Base-by-base conservation (phyloP, 2,113 vertebrate species). In the Sinocyclocheilus maitianheensis region DNA sequence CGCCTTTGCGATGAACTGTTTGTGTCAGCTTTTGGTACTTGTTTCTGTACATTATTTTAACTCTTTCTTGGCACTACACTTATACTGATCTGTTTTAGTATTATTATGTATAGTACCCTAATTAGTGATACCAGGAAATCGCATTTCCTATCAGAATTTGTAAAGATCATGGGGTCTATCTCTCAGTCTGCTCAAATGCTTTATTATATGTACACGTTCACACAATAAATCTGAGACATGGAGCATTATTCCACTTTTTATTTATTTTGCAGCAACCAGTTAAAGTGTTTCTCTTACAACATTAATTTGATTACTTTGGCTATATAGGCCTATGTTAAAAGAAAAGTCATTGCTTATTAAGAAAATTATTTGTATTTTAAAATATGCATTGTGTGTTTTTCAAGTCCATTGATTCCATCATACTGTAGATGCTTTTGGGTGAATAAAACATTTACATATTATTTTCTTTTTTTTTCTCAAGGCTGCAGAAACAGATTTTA, bases 401-500 rank as follows among this genome's bases (percentile, higher is more conserved):
- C 81, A 67, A 69, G 55, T 77, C 84, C 51, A 85, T 63, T 37
- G 26, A 62, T 71, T 75, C 43, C 63, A 46, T 48, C 81, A 55
- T 34, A 78, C 24, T 5, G 3, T 67, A n/a, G 62, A 43, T 43
- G 37, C 69, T 71, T 30, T 14, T 46, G n/a, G 43, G 18, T 58
- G n/a, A 80, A 46, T 18, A 65, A 76, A 86, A 84, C 20, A 81
- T 74, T 83, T 67, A 72, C 43, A 87, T 72, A 46, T 22, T 77
- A 0, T 24, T 58, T 30, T 62, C 8, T 14, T 24, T 40, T 58
- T 83, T 76, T 83, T 74, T 63, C 22, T 51, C 58, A 81, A 14
- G 37, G 60, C 62, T 77, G 71, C 62, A 79, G 69, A 43, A 43
- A 65, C 26, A 46, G 51, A 60, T 65, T 26, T 81, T 7, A 22